Evolutionary conservation across 2,113 vertebrate genomes (phyloP).

Genomic region (human (Homo sapiens)): GRCh38 chr14:94490501-94491000

Average conservation of each 20-base stretch:
- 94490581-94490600: fast-evolving
- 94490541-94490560: fast-evolving
- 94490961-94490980: no score
- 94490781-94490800: neutral
- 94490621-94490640: neutral
- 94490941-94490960: neutral
- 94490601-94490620: neutral
- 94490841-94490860: neutral
- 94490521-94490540: no score
- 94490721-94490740: no score
- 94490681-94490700: neutral
- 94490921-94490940: fast-evolving
- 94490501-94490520: neutral
- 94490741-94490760: neutral
- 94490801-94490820: fast-evolving
- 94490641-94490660: neutral
- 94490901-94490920: neutral
- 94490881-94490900: neutral
- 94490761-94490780: fast-evolving
- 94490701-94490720: neutral
- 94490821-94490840: neutral
- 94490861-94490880: neutral
- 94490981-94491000: neutral
- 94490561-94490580: neutral
- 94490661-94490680: neutral